phyloP scores from a whole-genome alignment of 2,797 vertebrate genomes.

The Tolypeutes matacus region DNA sequence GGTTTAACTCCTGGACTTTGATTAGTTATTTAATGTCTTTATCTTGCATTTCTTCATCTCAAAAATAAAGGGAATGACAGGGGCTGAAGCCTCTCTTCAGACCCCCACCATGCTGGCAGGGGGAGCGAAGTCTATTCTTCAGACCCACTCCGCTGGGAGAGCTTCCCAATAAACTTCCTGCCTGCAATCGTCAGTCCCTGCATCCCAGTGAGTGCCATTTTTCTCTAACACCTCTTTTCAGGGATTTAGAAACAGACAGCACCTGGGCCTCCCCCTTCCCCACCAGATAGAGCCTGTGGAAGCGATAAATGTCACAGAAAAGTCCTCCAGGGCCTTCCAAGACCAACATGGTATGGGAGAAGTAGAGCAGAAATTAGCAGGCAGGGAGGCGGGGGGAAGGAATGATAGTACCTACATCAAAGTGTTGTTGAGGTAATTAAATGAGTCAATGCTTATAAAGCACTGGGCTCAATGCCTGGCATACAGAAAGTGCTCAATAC shows the following conservation, averaged over 20 bases:
- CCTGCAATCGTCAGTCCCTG: too few relatives aligned
- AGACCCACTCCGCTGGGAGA: too few relatives aligned
- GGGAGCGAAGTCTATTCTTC: too few relatives aligned
- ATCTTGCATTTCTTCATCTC: constrained; percentile 16
- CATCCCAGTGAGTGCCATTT: too few relatives aligned
- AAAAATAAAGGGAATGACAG: too few relatives aligned
- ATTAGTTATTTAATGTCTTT: constrained; percentile 4
- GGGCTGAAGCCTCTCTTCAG: too few relatives aligned
- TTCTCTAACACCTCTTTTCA: neutral
- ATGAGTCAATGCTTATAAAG: neutral
- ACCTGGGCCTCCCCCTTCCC: neutral
- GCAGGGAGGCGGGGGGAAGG: neutral
- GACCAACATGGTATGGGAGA: neutral
- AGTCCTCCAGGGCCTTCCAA: neutral
- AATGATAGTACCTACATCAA: neutral
- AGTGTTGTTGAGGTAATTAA: constrained; percentile 13
- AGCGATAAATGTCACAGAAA: neutral
- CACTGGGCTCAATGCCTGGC: neutral
- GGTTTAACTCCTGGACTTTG: constrained; percentile 9
- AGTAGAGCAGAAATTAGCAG: neutral
- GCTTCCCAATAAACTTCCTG: too few relatives aligned
- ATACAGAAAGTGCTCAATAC: neutral
- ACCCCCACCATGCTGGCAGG: too few relatives aligned
- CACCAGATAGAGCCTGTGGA: neutral
- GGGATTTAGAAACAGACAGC: constrained; percentile 23